Base-by-base conservation (phyloP, 92 coral and sea anemone species). In the Palythoa caribaeorum region DNA sequence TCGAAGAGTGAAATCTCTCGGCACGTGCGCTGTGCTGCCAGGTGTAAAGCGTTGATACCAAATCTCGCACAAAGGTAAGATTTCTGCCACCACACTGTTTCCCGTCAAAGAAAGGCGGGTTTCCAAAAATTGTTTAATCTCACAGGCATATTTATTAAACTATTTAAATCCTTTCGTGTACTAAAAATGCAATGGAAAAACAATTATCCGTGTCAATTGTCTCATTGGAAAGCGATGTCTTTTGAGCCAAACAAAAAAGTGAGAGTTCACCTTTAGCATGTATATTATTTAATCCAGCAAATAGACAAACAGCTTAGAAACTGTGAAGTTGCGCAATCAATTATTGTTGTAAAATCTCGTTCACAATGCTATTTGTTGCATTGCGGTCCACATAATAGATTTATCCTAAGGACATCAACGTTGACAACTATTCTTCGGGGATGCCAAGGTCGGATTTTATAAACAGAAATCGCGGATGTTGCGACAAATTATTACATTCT, bases 281-380 rank as follows among this genome's bases (percentile, higher is more conserved):
- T 81, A 81, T 81, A 81, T 81, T 81, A 81, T 81, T 81, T 66
- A 81, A 81, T 81, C 53, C 86, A 51, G 9, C 71, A 48, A 51
- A 63, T 2, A 40, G 66, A 81, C 86, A 81, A 81, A 81, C 76
- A 81, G 76, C 71, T 10, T 65, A 6, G 28, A 15, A 81, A 76
- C 86, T 81, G 60, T 15, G 76, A 81, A 39, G 5, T 21, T 79
- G 84, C 20, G 65, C 55, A 63, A 19, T 21, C 51, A 17, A 11
- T n/a, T 47, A 81, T 81, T 81, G 86, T 66, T 38, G 35, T 37
- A 19, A 54, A 78, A 78, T 9, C 71, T 57, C 15, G 16, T 13
- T 9, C 17, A 63, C 51, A 62, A 63, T 78, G 71, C 71, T 14
- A 14, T 54, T 53, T 53, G 51, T 40, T 78, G 50, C 7, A 8